Percentiles rank a stretch among this genome's conserved stretches.
Conservation (phyloP, 2,113 vertebrate species). For the Rhombomys opimus region DNA sequence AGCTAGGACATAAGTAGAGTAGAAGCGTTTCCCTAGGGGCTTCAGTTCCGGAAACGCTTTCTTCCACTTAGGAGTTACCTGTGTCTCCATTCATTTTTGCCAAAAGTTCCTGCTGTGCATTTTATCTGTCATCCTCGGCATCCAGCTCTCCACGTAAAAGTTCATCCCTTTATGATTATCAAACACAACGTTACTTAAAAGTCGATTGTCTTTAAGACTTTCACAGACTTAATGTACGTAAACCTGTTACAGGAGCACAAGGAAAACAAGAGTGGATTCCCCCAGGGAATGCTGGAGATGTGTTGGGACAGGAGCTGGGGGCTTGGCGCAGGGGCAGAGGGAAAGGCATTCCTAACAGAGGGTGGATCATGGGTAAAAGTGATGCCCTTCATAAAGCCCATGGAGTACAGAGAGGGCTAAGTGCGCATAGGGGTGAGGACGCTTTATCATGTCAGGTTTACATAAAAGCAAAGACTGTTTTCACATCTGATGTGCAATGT, state of each 20-base stretch:
- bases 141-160: not conserved
- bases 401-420: not conserved
- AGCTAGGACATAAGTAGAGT: not conserved
- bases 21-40: not conserved
- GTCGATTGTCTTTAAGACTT: not conserved
- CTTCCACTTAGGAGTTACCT: not conserved
- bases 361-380: not conserved
- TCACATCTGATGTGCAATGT: not conserved
- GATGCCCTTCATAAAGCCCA: not conserved
- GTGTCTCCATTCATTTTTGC: not conserved
- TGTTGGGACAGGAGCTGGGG: not conserved
- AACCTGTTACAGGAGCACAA: not conserved
- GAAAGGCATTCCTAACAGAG: not conserved
- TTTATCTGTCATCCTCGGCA: not conserved
- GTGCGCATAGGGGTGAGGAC: not conserved
- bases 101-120: not conserved
- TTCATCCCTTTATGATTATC: not conserved
- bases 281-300: not conserved
- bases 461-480: not conserved
- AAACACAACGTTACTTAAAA: not conserved
- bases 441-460: not conserved
- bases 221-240: not conserved
- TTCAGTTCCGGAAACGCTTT: slow-evolving; percentile 23
- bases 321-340: not conserved
- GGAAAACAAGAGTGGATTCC: not conserved